These are phyloP conservation scores for Synanthedon tipuliformis DNA, from an alignment of 2,888 invertebrate species.

Conservation along the genomic window DNA sequence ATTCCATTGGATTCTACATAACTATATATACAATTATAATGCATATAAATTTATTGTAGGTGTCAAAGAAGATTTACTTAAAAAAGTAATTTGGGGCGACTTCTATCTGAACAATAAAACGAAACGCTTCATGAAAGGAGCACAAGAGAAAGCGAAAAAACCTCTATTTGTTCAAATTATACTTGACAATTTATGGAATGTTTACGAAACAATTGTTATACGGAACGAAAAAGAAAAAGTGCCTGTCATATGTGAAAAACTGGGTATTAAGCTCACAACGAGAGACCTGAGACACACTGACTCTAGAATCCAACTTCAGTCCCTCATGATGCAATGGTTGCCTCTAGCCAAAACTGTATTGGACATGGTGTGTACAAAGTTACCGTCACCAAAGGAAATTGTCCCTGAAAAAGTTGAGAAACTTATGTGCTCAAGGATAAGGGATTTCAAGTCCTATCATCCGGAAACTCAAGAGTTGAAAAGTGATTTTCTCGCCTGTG, in stretches of 20 bases:
- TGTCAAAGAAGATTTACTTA: slow-evolving; percentile 77
- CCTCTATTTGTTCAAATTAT: slow-evolving; percentile 93
- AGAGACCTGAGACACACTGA: slow-evolving; percentile 86
- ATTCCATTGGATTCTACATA: neutral
- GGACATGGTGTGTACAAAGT: slow-evolving; percentile 80
- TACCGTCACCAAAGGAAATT: slow-evolving; percentile 86
- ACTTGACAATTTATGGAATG: slow-evolving; percentile 89
- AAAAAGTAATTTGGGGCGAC: slow-evolving; percentile 93
- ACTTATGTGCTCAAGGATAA: slow-evolving; percentile 80
- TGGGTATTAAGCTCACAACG: slow-evolving; percentile 80
- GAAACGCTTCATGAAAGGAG: slow-evolving; percentile 86
- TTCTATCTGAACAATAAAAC: slow-evolving; percentile 88
- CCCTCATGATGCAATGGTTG: slow-evolving; percentile 89
- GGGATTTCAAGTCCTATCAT: slow-evolving; percentile 76
- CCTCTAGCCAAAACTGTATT: slow-evolving; percentile 87
- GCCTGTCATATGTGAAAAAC: slow-evolving; percentile 76
- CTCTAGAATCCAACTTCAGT: slow-evolving; percentile 80
- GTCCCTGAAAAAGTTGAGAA: slow-evolving; percentile 82
- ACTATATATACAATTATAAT: neutral
- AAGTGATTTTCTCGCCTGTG: slow-evolving; percentile 77
- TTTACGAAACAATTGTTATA: slow-evolving; percentile 86
- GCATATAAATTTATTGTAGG: slow-evolving; percentile 42
- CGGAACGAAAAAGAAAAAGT: slow-evolving; percentile 82
- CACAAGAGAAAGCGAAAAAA: slow-evolving; percentile 91
- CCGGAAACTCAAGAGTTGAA: slow-evolving; percentile 77